Evolutionary conservation across 2,888 invertebrate genomes (phyloP).

Genomic region (Thymelicus sylvestris): DNA sequence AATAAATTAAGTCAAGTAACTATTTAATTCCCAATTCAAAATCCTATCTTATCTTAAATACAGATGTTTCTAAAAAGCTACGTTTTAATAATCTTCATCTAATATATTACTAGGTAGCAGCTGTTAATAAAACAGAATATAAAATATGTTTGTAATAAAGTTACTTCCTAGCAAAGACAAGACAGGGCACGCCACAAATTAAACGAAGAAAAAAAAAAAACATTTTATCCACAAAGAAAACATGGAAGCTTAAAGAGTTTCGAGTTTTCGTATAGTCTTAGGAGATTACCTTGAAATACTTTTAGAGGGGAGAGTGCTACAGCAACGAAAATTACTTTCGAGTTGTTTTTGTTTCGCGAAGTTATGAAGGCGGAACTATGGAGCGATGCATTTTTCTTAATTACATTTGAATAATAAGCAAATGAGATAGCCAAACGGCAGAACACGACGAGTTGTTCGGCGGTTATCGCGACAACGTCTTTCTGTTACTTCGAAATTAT

Average conservation of each 20-base stretch:
- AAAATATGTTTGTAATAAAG: constrained; percentile 27
- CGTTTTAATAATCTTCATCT: constrained; percentile 20
- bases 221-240: constrained; percentile 74
- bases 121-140: constrained; percentile 23
- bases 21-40: too few species aligned
- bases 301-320: constrained; percentile 57
- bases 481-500: too few species aligned
- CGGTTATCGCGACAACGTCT: too few species aligned
- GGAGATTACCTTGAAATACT: constrained; percentile 76
- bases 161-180: constrained; percentile 28
- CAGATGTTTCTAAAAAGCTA: neutral
- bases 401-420: too few species aligned
- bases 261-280: constrained; percentile 73
- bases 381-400: neutral
- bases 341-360: constrained; percentile 57
- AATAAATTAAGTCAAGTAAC: too few species aligned
- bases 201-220: constrained; percentile 57
- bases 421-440: too few species aligned
- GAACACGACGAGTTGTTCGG: too few species aligned
- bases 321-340: constrained; percentile 60
- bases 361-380: constrained; percentile 43
- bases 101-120: constrained; percentile 20
- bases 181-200: constrained; percentile 51
- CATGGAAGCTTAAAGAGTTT: constrained; percentile 72
- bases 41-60: neutral